Conservation (phyloP, 2,888 invertebrate species). For the Lumbricus terrestris region DNA sequence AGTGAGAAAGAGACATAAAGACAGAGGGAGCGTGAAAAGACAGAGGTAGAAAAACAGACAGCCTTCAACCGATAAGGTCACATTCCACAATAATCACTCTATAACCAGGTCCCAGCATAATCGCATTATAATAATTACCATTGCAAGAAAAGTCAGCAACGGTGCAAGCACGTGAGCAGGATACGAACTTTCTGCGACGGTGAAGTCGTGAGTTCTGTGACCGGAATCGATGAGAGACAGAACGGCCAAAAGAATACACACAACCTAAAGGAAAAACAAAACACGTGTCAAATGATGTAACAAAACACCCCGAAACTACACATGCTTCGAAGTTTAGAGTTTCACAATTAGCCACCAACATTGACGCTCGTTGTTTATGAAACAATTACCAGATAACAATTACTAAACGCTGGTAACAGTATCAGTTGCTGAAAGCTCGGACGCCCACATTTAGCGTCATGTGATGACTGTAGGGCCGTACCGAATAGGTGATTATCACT, state of each 20-base stretch:
- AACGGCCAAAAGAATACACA: background rate
- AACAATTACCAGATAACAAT: background rate
- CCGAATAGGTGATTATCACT: no score
- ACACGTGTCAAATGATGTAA: background rate
- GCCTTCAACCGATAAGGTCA: background rate
- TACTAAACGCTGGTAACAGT: background rate
- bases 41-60: background rate
- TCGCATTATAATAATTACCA: conserved; percentile 16
- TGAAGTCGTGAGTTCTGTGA: background rate
- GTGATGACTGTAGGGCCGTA: background rate
- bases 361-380: background rate
- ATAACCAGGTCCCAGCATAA: background rate
- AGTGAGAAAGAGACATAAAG: background rate
- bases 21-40: background rate
- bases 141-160: background rate
- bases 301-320: background rate
- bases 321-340: background rate
- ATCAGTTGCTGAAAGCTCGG: background rate
- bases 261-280: background rate
- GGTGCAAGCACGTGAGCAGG: conserved; percentile 14
- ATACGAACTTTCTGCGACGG: background rate
- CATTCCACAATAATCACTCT: background rate
- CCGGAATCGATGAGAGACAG: background rate
- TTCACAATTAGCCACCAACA: background rate
- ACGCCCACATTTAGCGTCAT: background rate